Evolutionary conservation across 2,888 invertebrate species (phyloP).

Genomic region (Ganaspis brasiliensis): DNA sequence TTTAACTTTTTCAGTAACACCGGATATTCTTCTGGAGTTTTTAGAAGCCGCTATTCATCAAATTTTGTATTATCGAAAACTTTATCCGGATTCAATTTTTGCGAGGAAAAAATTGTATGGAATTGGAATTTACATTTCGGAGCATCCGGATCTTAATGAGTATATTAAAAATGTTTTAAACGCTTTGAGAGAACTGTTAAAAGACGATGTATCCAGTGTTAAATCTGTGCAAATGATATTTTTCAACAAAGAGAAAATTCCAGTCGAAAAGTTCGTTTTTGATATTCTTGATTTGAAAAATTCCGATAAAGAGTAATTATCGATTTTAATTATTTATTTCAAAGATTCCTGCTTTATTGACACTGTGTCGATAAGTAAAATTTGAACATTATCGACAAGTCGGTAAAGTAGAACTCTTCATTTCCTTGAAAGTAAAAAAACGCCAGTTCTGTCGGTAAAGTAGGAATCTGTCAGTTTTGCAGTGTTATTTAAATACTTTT

Average conservation of each 20-base stretch:
- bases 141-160: conserved; percentile 85
- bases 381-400: no score
- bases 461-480: neutral
- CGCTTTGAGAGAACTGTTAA: conserved; percentile 77
- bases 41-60: conserved; percentile 85
- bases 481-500: neutral
- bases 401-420: no score
- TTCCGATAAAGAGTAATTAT: conserved; percentile 69
- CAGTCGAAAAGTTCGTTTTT: conserved; percentile 81
- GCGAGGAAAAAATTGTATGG: conserved; percentile 85
- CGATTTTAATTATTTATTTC: conserved; percentile 31
- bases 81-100: conserved; percentile 86
- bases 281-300: conserved; percentile 75
- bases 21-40: conserved; percentile 85
- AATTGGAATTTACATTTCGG: conserved; percentile 83
- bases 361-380: no score
- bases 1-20: conserved; percentile 77
- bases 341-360: no score
- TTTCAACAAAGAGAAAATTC: conserved; percentile 79
- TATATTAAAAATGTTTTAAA: conserved; percentile 80
- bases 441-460: no score
- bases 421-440: no score
- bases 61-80: conserved; percentile 83
- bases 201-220: conserved; percentile 81
- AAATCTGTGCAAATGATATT: conserved; percentile 82